Percentiles rank a stretch among this genome's conserved stretches.
phyloP scores from a whole-genome alignment of 1,140 invertebrate genomes.

The Bombus vancouverensis region DNA sequence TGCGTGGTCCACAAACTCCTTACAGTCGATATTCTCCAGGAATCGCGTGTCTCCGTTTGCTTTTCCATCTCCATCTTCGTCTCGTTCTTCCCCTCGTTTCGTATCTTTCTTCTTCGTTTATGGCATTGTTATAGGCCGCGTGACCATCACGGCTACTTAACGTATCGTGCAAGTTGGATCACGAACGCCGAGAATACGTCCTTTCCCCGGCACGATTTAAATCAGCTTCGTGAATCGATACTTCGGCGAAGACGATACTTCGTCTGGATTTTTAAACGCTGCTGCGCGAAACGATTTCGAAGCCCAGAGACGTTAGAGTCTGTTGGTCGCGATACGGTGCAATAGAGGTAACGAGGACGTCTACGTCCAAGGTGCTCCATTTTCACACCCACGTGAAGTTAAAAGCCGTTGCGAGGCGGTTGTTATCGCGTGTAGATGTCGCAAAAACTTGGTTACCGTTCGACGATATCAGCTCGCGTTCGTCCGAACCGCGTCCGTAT shows the following conservation, averaged over 20 bases:
- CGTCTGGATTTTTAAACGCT: conserved; percentile 3
- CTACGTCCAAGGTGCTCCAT: background rate
- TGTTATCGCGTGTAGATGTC: background rate
- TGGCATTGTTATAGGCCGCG: background rate
- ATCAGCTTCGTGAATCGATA: background rate
- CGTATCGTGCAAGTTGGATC: background rate
- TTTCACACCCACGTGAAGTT: conserved; percentile 7
- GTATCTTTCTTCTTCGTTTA: conserved; percentile 29
- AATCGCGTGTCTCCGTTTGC: conserved; percentile 61
- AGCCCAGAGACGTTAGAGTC: rapidly evolving
- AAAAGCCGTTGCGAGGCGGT: background rate
- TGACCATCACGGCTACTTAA: conserved; percentile 6
- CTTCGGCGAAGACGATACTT: background rate
- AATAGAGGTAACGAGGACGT: background rate
- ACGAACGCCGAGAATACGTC: too few relatives aligned
- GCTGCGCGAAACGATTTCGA: background rate
- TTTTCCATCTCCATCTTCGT: background rate
- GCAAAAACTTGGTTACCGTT: conserved; percentile 31
- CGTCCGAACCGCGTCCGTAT: background rate
- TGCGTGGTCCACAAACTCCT: conserved; percentile 81
- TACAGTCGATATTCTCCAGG: conserved; percentile 64
- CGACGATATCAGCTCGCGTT: background rate
- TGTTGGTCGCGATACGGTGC: background rate
- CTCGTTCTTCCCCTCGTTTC: conserved; percentile 12
- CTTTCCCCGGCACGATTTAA: background rate